Percentiles rank a stretch among this genome's conserved stretches.
phyloP scores from a whole-genome alignment of 2,797 vertebrate species.

The Propithecus perrieri region DNA sequence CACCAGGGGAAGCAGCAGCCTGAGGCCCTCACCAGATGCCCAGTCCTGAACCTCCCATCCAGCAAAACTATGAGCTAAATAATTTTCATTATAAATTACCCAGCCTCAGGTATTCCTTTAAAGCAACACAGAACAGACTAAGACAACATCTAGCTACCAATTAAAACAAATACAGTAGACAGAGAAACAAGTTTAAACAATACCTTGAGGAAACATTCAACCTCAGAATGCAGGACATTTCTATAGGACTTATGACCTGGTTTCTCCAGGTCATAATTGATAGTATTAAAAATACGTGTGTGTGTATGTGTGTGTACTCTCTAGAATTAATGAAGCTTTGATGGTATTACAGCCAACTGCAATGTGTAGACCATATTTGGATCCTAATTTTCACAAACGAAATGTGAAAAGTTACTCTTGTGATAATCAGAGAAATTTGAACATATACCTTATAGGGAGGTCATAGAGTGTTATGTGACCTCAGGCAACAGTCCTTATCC shows the following conservation, averaged over 20 bases:
- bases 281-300: not conserved
- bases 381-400: conserved; percentile 18
- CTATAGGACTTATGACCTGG: not conserved
- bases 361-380: not conserved
- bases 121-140: not conserved
- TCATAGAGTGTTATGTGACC: not conserved
- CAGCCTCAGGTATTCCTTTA: not conserved
- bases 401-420: not conserved
- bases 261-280: not conserved
- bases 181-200: not conserved
- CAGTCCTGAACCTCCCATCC: not conserved
- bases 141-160: not conserved
- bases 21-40: no score
- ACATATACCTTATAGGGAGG: not conserved
- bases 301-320: not conserved
- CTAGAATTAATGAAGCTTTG: not conserved
- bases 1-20: not conserved
- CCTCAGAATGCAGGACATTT: not conserved
- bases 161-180: not conserved
- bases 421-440: conserved; percentile 27
- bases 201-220: not conserved
- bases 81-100: not conserved
- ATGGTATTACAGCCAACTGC: not conserved
- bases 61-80: not conserved
- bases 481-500: not conserved